phyloP scores from a whole-genome alignment of 2,113 vertebrate species.

The Gracilinanus agilis region DNA sequence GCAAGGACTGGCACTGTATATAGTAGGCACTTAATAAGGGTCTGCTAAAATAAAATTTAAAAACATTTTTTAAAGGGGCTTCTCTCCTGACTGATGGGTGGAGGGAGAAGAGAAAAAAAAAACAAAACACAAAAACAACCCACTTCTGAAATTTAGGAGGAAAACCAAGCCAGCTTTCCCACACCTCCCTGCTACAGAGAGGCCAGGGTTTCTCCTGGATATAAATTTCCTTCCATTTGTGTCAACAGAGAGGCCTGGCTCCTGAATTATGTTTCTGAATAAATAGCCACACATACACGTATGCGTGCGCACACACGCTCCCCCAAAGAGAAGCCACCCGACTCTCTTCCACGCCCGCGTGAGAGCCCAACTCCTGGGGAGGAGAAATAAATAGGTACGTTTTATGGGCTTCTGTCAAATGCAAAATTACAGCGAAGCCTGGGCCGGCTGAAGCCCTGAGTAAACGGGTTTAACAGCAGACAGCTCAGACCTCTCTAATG shows the following conservation, averaged over 20 bases:
- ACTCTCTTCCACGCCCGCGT: slow-evolving; percentile 44
- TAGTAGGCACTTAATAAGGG: neutral
- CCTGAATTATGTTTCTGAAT: slow-evolving; percentile 57
- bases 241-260: slow-evolving; percentile 54
- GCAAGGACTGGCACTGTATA: neutral
- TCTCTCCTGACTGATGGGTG: neutral
- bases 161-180: slow-evolving; percentile 37
- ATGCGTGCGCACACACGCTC: rapidly evolving
- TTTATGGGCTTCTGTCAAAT: slow-evolving; percentile 74
- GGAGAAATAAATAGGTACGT: slow-evolving; percentile 73
- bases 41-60: neutral
- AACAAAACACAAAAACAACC: no score
- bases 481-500: slow-evolving; percentile 69
- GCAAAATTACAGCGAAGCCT: slow-evolving; percentile 80
- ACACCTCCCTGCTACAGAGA: slow-evolving; percentile 17
- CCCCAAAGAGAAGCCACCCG: slow-evolving; percentile 22
- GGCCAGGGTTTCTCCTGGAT: slow-evolving; percentile 63
- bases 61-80: no score
- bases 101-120: neutral
- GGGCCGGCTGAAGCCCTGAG: slow-evolving; percentile 77
- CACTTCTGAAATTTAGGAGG: slow-evolving; percentile 59
- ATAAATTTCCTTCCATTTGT: slow-evolving; percentile 71
- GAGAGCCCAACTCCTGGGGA: slow-evolving; percentile 44
- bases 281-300: slow-evolving; percentile 45
- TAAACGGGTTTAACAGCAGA: slow-evolving; percentile 85